These are phyloP conservation scores for Nannospalax galili DNA, from an alignment of 2,113 vertebrate genomes.

Conservation along the genomic window DNA sequence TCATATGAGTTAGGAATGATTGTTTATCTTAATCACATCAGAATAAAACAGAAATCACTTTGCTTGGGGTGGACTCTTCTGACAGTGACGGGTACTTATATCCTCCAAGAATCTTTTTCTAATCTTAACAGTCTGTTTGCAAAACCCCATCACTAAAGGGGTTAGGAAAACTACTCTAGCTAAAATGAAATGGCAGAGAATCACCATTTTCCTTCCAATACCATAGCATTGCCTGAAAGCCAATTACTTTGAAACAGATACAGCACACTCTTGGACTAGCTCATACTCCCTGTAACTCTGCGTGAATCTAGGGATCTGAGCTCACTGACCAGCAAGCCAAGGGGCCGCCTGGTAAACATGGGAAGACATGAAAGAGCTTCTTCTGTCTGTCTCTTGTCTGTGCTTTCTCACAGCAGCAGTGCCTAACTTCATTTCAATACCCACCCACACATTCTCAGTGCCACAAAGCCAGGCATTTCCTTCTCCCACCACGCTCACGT, in stretches of 20 bases:
- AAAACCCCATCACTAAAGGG: not conserved
- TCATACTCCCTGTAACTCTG: not conserved
- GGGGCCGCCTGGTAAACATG: not conserved
- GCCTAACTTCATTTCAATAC: not conserved
- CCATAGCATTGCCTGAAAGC: slow-evolving; percentile 9
- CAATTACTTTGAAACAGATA: not conserved
- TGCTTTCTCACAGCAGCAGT: not conserved
- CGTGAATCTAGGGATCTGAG: not conserved
- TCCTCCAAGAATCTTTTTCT: not conserved
- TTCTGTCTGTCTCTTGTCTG: not conserved
- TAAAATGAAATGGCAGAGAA: slow-evolving; percentile 10
- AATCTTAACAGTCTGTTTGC: not conserved
- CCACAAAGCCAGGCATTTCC: not conserved
- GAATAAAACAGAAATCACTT: not conserved
- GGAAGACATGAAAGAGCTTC: not conserved
- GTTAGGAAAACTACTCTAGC: not conserved
- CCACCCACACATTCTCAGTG: not conserved
- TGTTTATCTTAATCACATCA: not conserved
- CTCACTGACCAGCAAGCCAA: not conserved
- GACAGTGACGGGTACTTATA: not conserved
- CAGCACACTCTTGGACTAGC: not conserved
- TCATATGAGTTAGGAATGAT: not conserved
- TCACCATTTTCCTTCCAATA: not conserved
- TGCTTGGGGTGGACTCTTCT: not conserved
- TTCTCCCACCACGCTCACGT: not conserved